Evolutionary conservation across 2,888 invertebrate species (phyloP).

Genomic region (Drosophila testacea): DNA sequence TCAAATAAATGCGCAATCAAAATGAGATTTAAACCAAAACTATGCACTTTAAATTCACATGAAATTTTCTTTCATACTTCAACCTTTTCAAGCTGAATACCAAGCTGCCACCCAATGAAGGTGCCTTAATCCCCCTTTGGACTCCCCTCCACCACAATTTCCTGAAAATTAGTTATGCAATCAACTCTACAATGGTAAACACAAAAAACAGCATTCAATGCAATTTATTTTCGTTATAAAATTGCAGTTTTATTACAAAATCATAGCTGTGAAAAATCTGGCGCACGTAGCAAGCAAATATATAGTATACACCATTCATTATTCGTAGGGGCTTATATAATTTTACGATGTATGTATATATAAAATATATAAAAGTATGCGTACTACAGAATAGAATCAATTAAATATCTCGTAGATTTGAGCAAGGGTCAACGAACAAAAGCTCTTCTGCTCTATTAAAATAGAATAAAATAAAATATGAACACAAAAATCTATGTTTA

Average conservation of each 20-base stretch:
- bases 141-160: background rate
- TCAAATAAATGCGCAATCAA: conserved; percentile 11
- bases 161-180: conserved; percentile 31
- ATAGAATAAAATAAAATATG: background rate
- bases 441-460: background rate
- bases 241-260: conserved; percentile 77
- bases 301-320: conserved; percentile 75
- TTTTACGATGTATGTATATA: conserved; percentile 2
- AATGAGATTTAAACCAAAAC: conserved; percentile 7
- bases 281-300: conserved; percentile 55
- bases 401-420: conserved; percentile 9
- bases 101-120: background rate
- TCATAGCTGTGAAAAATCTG: conserved; percentile 69
- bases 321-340: conserved; percentile 43
- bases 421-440: background rate
- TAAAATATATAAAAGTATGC: background rate
- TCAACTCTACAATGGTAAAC: conserved; percentile 46
- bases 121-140: background rate
- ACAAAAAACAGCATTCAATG: conserved; percentile 51
- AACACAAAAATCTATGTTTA: background rate
- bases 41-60: conserved; percentile 33
- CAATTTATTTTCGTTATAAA: conserved; percentile 77
- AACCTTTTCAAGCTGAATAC: background rate
- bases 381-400: background rate
- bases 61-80: conserved; percentile 3